Evolutionary conservation across 1,140 invertebrate species (phyloP), one percentile per base, ranked within the genome.

Genomic region (Megathymus violae): DNA sequence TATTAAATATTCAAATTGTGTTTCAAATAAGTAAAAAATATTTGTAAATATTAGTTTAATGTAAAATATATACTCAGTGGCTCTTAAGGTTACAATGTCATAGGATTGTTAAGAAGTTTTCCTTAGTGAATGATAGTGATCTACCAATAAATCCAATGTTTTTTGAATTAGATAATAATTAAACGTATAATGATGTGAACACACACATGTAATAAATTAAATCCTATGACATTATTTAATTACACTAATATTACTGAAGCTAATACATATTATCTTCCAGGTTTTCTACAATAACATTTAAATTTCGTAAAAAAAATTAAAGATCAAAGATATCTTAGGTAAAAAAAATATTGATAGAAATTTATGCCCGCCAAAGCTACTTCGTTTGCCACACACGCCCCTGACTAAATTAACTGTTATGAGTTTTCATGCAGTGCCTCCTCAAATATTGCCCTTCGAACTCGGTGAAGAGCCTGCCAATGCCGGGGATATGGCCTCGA

Each of bases 391-490:
- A 84, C 76, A 84, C 74, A 80, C 72, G 69, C 62, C 76, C 74
- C 62, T 65, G 50, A 69, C 64, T 59, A 43, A 65, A 62, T 16
- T 51, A 67, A 56, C 56, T 59, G 67, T 72, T 67, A 62, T 48
- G 51, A 64, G 71, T 64, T 76, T 81, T 70, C 67, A 66, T 22
- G 63, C 78, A 95, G 94, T 95, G 69, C 91, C 93, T 59, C 95
- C 94, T 51, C 93, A 94, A 91, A 93, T 95, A 74, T 84, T 93
- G 60, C 94, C 94, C 17, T 95, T 95, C 78, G 93, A 94, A 74
- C 95, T 95, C 80, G 94, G 94, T 64, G 93, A 94, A 19, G 94
- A 95, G 62, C 91, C 93, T 43, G 93, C 95, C 25, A 95, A 96
- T 77, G 94, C 94, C 38, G 94, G 94, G 46, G 94, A 96, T 67